Evolutionary conservation across 2,797 vertebrate genomes (phyloP), one percentile per base, ranked within the genome.

Genomic region (Alfaro cultratus): DNA sequence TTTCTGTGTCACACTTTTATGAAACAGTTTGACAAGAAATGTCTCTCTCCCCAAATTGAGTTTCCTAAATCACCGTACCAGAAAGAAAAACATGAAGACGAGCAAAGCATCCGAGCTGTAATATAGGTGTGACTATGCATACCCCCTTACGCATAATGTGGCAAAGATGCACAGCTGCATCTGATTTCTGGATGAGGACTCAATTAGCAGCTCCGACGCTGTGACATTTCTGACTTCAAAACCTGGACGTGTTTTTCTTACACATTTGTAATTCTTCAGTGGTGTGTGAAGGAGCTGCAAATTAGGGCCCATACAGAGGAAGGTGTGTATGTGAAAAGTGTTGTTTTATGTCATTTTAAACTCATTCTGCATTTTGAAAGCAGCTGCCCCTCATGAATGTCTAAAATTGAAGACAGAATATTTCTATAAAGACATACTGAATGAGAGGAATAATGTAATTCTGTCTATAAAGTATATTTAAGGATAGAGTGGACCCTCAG

Each of bases 11-110:
- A 70, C 45, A 36, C 39, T n/a, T 46, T 49, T 18, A 75, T 39
- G 79, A 76, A 80, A 84, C 74, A 83, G 76, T 73, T 83, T 80
- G 82, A 81, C 51, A 83, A 76, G 41, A 84, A 80, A 49, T 12
- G 29, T n/a, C 43, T 36, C 45, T 74, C 45, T 53, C 43, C 1
- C 53, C 3, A 12, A 84, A 43, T 13, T 75, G 47, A 62, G 67
- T 77, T 45, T 67, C 31, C 64, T 67, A 51, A 78, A 64, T 81
- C 34, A 46, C 60, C 60, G 78, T 11, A 51, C 34, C 16, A 60
- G 81, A 67, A 1, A 72, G 39, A 34, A 45, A 73, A 85, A 82
- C 74, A 79, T 64, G n/a, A 80, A 73, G 75, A 82, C 53, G 0
- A 15, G 29, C 16, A 23, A 68, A 64, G 68, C 43, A 43, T 76